Base-by-base conservation (phyloP, 2,888 invertebrate genomes). In the Notocelia uddmanniana region DNA sequence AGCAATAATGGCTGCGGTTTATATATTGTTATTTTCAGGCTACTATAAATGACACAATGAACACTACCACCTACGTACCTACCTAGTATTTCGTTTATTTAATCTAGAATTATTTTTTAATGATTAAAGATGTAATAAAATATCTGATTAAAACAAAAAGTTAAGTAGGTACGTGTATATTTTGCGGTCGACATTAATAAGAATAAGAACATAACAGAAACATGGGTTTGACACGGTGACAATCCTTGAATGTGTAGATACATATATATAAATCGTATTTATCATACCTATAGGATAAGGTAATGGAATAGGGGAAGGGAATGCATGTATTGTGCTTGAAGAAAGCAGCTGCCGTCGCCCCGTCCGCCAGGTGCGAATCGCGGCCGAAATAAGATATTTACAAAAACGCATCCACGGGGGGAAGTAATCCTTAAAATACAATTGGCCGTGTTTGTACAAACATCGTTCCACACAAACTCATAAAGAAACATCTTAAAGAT, bases 331-430 rank as follows among this genome's bases (percentile, higher is more conserved):
- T 78, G 71, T 74, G 75, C 69, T 72, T 71, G 74, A 52, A 67
- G 67, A 74, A 73, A 75, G 73, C 89, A 89, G 88, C 89, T 89
- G 89, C 81, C 82, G 52, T 21, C 59, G 23, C 23, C 45, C 50
- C 67, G 64, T 50, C 64, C 41, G 60, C 74, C 74, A 75, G 74
- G 74, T 75, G 74, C 68, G 54, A 71, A 41, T 34, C 59, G 55
- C 26, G 45, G 45, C 45, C 41, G 41, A 54, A 66, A 41, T 54
- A 48, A 71, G 66, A 59, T 58, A 54, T 31, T 71, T 54, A 66
- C 52, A 66, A 66, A 59, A 67, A 52, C 66, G 69, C 45, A 41
- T 52, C 10, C 37, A 59, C 70, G 45, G 31, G 59, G 63, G 71
- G 59, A 71, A 69, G 52, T 63, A 48, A 69, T 69, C 62, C 48